Percentiles rank a stretch among this genome's conserved stretches.
phyloP scores from a whole-genome alignment of 2,888 invertebrate genomes.

The Philhelius pedissequus region DNA sequence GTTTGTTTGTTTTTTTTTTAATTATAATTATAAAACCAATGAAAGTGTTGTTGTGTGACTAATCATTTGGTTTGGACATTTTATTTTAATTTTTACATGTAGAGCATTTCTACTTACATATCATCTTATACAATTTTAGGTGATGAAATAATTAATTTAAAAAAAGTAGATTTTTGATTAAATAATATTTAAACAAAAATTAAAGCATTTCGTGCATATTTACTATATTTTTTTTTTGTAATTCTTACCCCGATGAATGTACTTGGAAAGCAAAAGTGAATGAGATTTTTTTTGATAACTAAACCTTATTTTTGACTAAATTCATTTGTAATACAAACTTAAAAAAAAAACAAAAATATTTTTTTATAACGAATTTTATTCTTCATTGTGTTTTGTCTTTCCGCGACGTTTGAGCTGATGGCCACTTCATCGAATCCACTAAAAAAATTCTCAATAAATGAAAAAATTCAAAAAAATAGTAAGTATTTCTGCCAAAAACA shows the following conservation, averaged over 20 bases:
- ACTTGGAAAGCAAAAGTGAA: slow-evolving; percentile 65
- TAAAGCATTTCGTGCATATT: slow-evolving; percentile 63
- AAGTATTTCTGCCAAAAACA: slow-evolving; percentile 74
- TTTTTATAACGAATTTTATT: slow-evolving; percentile 72
- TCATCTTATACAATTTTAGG: slow-evolving; percentile 27
- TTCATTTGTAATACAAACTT: slow-evolving; percentile 65
- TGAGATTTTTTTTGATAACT: slow-evolving; percentile 31
- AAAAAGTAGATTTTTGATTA: slow-evolving; percentile 19
- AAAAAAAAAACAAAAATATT: slow-evolving; percentile 58
- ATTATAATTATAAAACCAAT: no score
- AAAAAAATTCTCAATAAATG: slow-evolving; percentile 76
- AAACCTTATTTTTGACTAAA: slow-evolving; percentile 38
- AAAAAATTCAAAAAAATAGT: slow-evolving; percentile 75
- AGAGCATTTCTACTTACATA: slow-evolving; percentile 28
- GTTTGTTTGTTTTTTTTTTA: slow-evolving; percentile 15
- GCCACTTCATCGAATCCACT: slow-evolving; percentile 77
- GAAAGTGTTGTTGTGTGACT: slow-evolving; percentile 70
- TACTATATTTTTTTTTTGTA: slow-evolving; percentile 27
- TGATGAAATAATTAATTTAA: slow-evolving; percentile 15
- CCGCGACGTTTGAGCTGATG: slow-evolving; percentile 80
- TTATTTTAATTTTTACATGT: slow-evolving; percentile 35
- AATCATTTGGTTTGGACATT: slow-evolving; percentile 69
- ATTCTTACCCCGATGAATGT: slow-evolving; percentile 44
- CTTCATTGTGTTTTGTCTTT: slow-evolving; percentile 80
- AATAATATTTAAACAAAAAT: background rate